phyloP scores from a whole-genome alignment of 1,140 invertebrate genomes.

The Drepana arcuata region DNA sequence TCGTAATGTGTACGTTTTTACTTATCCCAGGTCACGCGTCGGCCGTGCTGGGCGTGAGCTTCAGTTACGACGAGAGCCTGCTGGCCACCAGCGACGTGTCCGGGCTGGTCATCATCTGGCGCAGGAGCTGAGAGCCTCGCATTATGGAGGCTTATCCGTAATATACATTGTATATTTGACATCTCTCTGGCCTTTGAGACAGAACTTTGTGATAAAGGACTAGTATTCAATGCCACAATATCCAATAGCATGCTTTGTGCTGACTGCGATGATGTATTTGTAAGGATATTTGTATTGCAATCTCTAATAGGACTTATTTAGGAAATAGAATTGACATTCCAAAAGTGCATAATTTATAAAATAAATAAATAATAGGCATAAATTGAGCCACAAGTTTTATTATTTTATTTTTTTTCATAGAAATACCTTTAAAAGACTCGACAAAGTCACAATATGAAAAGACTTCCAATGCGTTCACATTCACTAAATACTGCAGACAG shows the following conservation, averaged over 20 bases:
- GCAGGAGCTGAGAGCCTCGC: slow-evolving; percentile 55
- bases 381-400: slow-evolving; percentile 51
- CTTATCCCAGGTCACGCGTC: slow-evolving; percentile 78
- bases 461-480: slow-evolving; percentile 53
- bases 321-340: too few species aligned
- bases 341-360: too few species aligned
- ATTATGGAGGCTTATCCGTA: too few species aligned
- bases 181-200: too few species aligned
- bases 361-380: slow-evolving; percentile 28
- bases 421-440: slow-evolving; percentile 68
- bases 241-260: too few species aligned
- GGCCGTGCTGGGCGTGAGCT: slow-evolving; percentile 86
- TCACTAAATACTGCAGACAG: slow-evolving; percentile 54
- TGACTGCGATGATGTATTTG: too few species aligned
- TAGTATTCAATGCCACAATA: too few species aligned
- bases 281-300: too few species aligned
- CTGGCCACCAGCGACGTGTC: slow-evolving; percentile 88
- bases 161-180: too few species aligned
- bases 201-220: too few species aligned
- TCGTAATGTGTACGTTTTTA: too few species aligned
- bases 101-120: slow-evolving; percentile 91
- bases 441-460: slow-evolving; percentile 67
- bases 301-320: too few species aligned
- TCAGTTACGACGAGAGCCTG: slow-evolving; percentile 92
- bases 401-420: slow-evolving; percentile 64